phyloP scores from a whole-genome alignment of 2,888 invertebrate genomes.

The Xestia c-nigrum region DNA sequence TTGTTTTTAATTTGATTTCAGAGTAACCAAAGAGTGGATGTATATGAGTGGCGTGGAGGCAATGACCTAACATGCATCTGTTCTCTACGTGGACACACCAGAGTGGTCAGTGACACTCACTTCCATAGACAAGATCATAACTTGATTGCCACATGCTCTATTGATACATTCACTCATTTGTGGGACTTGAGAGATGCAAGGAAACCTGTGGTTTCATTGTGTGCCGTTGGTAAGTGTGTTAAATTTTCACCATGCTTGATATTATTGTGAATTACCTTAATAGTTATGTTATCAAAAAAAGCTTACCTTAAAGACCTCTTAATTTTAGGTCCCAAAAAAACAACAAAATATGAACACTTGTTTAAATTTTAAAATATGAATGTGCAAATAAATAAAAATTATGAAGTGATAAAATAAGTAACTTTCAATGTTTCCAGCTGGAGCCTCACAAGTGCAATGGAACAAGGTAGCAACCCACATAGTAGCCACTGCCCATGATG shows the following conservation, averaged over 20 bases:
- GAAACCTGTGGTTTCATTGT: conserved; percentile 95
- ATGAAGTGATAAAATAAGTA: neutral
- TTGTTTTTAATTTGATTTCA: conserved; percentile 75
- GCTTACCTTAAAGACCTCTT: too few relatives aligned
- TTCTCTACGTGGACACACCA: conserved; percentile 95
- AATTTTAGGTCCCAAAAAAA: neutral
- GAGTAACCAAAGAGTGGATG: conserved; percentile 97
- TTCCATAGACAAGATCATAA: conserved; percentile 94
- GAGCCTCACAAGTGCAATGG: conserved; percentile 98
- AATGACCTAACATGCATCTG: conserved; percentile 93
- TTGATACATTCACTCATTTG: conserved; percentile 97
- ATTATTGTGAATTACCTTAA: neutral
- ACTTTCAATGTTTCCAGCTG: conserved; percentile 89
- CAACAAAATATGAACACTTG: neutral
- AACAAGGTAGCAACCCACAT: conserved; percentile 95
- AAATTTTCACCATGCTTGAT: conserved; percentile 7
- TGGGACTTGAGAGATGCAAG: conserved; percentile 98
- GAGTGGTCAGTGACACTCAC: conserved; percentile 97
- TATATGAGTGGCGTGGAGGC: conserved; percentile 94
- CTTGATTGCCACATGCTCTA: conserved; percentile 95
- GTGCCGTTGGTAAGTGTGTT: conserved; percentile 94
- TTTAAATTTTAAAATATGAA: neutral
- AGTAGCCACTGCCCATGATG: conserved; percentile 98
- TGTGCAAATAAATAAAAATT: neutral
- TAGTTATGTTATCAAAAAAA: neutral